These are phyloP conservation scores for Caenorhabditis zanzibari DNA, from an alignment of 2,888 invertebrate species.

Conservation along the genomic window DNA sequence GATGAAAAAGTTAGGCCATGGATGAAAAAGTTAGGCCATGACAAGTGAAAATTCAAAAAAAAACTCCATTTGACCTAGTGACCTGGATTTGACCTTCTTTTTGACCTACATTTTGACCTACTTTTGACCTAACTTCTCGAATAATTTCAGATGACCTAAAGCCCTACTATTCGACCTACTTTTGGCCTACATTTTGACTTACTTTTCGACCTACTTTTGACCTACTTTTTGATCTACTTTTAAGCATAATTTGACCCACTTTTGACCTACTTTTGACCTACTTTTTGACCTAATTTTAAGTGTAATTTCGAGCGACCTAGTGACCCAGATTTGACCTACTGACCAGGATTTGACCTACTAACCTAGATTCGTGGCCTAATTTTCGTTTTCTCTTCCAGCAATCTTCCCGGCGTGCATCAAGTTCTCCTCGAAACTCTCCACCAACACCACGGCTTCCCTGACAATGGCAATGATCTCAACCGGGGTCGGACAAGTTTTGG, in stretches of 20 bases:
- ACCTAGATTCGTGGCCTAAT: slow-evolving; percentile 85
- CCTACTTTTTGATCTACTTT: no score
- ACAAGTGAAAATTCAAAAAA: no score
- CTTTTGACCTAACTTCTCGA: no score
- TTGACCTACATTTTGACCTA: not conserved
- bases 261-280: not conserved
- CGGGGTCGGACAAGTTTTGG: slow-evolving; percentile 51
- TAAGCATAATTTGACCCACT: no score
- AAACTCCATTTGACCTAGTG: no score
- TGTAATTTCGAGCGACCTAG: no score
- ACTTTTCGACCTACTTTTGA: not conserved
- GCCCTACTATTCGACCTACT: no score
- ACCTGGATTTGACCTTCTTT: not conserved
- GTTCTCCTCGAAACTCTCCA: slow-evolving; percentile 34
- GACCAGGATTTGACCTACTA: not conserved
- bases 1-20: no score
- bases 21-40: no score
- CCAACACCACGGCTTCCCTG: slow-evolving; percentile 45
- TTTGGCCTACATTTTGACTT: not conserved
- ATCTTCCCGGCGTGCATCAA: slow-evolving; percentile 61
- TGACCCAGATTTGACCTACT: not conserved
- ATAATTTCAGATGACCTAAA: no score
- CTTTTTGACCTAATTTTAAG: not conserved
- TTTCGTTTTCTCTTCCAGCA: slow-evolving; percentile 32
- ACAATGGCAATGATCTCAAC: slow-evolving; percentile 43